phyloP scores from a whole-genome alignment of 2,888 invertebrate genomes.

The Yponomeuta malinellus region DNA sequence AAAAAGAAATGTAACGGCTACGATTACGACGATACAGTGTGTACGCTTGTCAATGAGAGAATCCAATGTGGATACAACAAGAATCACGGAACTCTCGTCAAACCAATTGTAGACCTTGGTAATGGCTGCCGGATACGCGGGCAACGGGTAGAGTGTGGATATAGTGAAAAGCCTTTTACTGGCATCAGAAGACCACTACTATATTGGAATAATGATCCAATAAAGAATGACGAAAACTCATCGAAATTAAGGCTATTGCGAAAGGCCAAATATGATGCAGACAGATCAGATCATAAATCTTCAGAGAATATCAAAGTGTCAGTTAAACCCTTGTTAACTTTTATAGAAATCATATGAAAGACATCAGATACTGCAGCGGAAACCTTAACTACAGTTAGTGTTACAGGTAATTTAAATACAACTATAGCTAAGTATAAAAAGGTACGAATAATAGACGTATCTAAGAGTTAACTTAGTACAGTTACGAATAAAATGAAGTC shows the following conservation, averaged over 20 bases:
- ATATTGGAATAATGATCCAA: background rate
- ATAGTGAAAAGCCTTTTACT: conserved; percentile 24
- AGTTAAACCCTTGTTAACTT: background rate
- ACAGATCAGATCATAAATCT: too few relatives aligned
- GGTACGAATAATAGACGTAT: too few relatives aligned
- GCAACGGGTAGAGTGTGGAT: conserved; percentile 61
- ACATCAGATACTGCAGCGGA: background rate
- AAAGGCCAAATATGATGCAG: background rate
- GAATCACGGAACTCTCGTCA: conserved; percentile 32
- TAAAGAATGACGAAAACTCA: background rate
- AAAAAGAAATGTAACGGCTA: conserved; percentile 28
- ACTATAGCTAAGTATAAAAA: too few relatives aligned
- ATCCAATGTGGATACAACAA: conserved; percentile 57
- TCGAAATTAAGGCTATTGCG: background rate
- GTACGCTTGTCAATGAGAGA: conserved; percentile 40
- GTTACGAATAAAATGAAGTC: too few relatives aligned
- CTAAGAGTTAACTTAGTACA: too few relatives aligned
- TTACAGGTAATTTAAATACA: too few relatives aligned
- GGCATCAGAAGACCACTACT: conserved; percentile 4
- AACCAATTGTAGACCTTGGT: conserved; percentile 30
- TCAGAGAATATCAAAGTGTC: background rate
- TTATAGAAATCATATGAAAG: background rate
- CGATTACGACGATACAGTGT: conserved; percentile 41
- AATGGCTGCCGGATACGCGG: conserved; percentile 44
- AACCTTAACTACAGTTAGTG: background rate